These are phyloP conservation scores for Ictalurus furcatus DNA, from an alignment of 2,113 vertebrate genomes.

Conservation along the genomic window DNA sequence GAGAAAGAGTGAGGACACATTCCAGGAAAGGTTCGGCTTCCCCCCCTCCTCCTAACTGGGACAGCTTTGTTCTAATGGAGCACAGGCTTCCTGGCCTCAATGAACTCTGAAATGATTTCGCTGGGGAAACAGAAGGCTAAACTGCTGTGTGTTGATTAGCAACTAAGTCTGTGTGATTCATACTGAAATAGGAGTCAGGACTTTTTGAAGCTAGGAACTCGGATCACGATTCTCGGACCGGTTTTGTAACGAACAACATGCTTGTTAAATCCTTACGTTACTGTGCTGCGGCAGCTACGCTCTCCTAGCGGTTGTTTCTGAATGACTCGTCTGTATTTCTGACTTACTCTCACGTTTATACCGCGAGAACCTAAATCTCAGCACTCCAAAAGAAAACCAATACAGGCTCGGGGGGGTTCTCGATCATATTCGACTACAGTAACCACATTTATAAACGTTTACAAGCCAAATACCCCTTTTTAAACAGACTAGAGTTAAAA, in stretches of 20 bases:
- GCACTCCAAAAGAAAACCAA: not conserved
- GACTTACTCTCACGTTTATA: not conserved
- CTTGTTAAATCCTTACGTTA: not conserved
- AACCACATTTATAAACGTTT: not conserved
- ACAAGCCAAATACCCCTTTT: not conserved
- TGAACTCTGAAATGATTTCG: constrained; percentile 31
- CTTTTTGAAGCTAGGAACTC: not conserved
- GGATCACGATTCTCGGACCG: not conserved
- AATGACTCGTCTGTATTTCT: not conserved
- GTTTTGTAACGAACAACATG: not conserved
- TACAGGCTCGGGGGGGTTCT: not conserved
- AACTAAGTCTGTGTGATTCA: not conserved
- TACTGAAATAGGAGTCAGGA: not conserved
- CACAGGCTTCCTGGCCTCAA: constrained; percentile 43
- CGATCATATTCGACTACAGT: not conserved
- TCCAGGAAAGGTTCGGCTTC: constrained; percentile 44
- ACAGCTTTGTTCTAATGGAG: constrained; percentile 55
- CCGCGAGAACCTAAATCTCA: not conserved
- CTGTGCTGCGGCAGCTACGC: not conserved
- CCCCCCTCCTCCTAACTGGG: constrained; percentile 36
- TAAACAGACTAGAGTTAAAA: not conserved
- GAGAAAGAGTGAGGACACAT: constrained; percentile 40
- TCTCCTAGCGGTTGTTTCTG: not conserved
- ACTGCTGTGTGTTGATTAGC: not conserved
- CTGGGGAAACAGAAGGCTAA: constrained; percentile 26